Evolutionary conservation across 2,888 invertebrate species (phyloP).

Genomic region (Buathra laborator): DNA sequence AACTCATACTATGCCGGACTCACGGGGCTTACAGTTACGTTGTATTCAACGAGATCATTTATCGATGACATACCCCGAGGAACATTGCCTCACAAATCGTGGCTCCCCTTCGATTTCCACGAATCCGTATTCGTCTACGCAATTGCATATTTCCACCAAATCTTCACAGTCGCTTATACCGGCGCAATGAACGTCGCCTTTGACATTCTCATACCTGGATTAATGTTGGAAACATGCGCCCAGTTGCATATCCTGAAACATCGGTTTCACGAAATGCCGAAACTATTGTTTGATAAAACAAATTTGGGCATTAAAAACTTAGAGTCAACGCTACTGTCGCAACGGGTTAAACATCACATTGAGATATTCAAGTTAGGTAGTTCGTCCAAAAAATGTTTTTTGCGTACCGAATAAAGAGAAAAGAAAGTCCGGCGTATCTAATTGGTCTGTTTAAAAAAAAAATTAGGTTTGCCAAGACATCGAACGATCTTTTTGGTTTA

Average conservation of each 20-base stretch:
- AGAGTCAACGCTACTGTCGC: not conserved
- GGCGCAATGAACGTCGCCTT: slow-evolving; percentile 69
- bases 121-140: slow-evolving; percentile 36
- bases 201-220: slow-evolving; percentile 73
- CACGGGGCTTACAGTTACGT: not conserved
- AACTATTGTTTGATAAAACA: not conserved
- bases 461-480: slow-evolving; percentile 28
- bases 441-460: no score
- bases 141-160: slow-evolving; percentile 52
- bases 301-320: not conserved
- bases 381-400: not conserved
- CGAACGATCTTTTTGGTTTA: slow-evolving; percentile 42
- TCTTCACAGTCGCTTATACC: slow-evolving; percentile 5
- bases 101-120: slow-evolving; percentile 58
- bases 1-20: slow-evolving; percentile 48
- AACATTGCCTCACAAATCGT: slow-evolving; percentile 44
- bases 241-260: slow-evolving; percentile 75
- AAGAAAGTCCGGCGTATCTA: not conserved
- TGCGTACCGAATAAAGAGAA: not conserved
- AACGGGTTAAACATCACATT: not conserved
- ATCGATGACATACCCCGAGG: not conserved
- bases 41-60: slow-evolving; percentile 24
- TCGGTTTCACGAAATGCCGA: slow-evolving; percentile 55
- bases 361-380: slow-evolving; percentile 11
- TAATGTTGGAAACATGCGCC: slow-evolving; percentile 65